Conservation (phyloP, 2,888 invertebrate species). For the Stomorhina lunata region DNA sequence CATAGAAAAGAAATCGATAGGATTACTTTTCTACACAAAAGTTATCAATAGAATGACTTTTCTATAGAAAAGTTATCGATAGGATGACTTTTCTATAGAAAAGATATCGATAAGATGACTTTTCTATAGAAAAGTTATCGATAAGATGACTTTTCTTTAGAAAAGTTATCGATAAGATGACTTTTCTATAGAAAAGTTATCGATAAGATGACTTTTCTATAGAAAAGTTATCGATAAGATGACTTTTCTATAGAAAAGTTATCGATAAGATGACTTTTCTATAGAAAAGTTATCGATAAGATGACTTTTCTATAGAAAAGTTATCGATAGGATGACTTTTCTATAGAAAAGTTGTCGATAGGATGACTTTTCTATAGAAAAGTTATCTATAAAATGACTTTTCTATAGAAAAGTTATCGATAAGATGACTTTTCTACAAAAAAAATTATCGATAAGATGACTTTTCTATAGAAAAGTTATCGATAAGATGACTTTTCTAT, state of each 20-base stretch:
- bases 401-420: not conserved
- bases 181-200: no score
- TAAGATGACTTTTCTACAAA: no score
- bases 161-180: no score
- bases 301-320: not conserved
- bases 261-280: not conserved
- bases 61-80: no score
- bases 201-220: no score
- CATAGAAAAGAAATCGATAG: no score
- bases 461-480: not conserved
- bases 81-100: no score
- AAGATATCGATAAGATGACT: no score
- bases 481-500: not conserved
- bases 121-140: no score
- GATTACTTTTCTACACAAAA: no score
- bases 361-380: not conserved
- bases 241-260: not conserved
- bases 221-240: not conserved
- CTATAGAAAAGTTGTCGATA: not conserved
- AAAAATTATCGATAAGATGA: not conserved
- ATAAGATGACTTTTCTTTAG: no score
- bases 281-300: not conserved
- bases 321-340: not conserved
- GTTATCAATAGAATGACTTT: no score
- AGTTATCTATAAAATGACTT: not conserved